phyloP scores from a whole-genome alignment of 2,113 vertebrate genomes.

The Forbesichthys papilliferus region DNA sequence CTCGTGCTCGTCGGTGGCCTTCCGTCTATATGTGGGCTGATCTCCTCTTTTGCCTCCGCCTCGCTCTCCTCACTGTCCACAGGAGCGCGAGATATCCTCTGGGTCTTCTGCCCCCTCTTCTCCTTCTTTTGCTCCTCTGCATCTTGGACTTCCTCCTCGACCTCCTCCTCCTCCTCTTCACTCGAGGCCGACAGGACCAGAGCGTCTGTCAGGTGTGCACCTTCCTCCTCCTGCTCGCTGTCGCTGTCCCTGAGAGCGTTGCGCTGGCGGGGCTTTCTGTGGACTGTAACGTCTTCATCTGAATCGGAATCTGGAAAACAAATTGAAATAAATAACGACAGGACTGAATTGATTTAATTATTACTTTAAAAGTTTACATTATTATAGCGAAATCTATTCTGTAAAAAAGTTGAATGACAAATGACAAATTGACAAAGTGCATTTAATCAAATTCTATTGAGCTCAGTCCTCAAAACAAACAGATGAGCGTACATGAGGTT shows the following conservation, averaged over 20 bases:
- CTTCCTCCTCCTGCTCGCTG: constrained; percentile 67
- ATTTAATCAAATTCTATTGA: neutral
- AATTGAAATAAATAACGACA: neutral
- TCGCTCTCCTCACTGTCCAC: constrained; percentile 67
- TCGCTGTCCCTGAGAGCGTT: constrained; percentile 88
- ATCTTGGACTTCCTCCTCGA: constrained; percentile 29
- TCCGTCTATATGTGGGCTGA: constrained; percentile 27
- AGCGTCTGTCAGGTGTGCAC: constrained; percentile 42
- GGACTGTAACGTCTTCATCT: constrained; percentile 76
- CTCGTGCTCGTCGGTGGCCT: constrained; percentile 64
- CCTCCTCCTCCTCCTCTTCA: constrained; percentile 46
- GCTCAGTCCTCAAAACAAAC: neutral
- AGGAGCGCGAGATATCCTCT: constrained; percentile 54
- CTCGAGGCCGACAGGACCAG: constrained; percentile 41
- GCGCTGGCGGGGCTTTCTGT: constrained; percentile 78
- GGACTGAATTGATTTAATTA: no score
- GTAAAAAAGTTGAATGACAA: neutral
- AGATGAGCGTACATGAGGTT: neutral
- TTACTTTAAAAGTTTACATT: no score
- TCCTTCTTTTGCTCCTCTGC: constrained; percentile 31
- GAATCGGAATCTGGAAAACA: constrained; percentile 85
- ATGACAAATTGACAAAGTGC: neutral
- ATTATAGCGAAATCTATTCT: no score
- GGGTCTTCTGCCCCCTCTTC: constrained; percentile 55
- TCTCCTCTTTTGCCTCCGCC: constrained; percentile 22